A percentile compares a stretch with the other conserved stretches of the same genome.
Evolutionary conservation across 2,113 vertebrate genomes (phyloP).

Genomic region (Antidorcas marsupialis): DNA sequence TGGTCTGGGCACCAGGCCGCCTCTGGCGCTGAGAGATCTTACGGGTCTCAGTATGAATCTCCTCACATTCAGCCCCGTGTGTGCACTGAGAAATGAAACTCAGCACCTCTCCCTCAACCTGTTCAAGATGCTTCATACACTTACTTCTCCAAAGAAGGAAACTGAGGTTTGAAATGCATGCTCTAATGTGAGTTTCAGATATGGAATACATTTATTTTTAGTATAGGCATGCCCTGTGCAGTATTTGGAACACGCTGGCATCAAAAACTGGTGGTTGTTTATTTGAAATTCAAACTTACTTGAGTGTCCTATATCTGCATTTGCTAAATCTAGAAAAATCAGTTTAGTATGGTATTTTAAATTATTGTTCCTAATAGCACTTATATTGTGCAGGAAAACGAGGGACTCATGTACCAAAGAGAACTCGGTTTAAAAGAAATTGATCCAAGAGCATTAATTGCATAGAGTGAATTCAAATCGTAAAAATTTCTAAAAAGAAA

Average conservation of each 20-base stretch:
- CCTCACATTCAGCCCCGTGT: rapidly evolving
- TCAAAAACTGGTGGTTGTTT: neutral
- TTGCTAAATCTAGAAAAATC: neutral
- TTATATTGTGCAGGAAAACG: neutral
- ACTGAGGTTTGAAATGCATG: neutral
- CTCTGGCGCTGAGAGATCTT: rapidly evolving
- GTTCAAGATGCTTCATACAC: rapidly evolving
- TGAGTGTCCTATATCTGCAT: neutral
- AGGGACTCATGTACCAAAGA: neutral
- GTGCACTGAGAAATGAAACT: rapidly evolving
- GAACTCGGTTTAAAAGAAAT: neutral
- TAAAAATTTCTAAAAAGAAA: neutral
- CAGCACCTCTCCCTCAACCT: rapidly evolving
- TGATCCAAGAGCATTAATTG: neutral
- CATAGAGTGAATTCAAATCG: neutral
- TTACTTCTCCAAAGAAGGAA: neutral
- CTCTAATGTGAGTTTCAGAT: neutral
- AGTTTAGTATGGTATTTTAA: neutral
- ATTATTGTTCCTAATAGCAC: neutral
- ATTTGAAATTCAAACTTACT: neutral
- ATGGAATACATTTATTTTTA: neutral
- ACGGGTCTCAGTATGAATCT: rapidly evolving
- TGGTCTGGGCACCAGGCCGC: rapidly evolving
- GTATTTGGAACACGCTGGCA: neutral
- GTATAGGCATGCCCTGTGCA: neutral